phyloP scores from a whole-genome alignment of 1,140 invertebrate genomes.

The Brachionus asplanchnoidis region DNA sequence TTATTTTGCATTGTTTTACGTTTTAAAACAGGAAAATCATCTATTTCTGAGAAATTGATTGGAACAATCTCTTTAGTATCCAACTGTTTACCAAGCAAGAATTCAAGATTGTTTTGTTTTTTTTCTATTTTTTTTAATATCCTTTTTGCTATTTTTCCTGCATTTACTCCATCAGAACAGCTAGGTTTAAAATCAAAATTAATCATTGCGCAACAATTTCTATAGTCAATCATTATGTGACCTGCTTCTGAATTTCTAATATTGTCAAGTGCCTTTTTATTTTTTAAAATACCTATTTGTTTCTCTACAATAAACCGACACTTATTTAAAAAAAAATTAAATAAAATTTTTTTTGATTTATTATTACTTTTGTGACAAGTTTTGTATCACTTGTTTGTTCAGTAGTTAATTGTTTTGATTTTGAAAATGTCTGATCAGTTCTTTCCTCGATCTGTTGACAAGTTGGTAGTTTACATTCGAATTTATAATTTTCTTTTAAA shows the following conservation, averaged over 20 bases:
- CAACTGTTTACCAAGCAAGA: slow-evolving; percentile 1
- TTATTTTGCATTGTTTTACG: not conserved
- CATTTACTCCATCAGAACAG: slow-evolving; percentile 14
- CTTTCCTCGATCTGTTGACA: not conserved
- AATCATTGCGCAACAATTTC: not conserved
- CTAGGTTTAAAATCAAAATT: not conserved
- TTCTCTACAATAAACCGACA: slow-evolving; percentile 27
- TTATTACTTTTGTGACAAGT: not conserved
- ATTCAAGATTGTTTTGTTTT: not conserved
- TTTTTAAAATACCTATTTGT: not conserved
- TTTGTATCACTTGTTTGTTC: not conserved
- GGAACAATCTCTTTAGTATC: not conserved
- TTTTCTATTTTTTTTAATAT: not conserved
- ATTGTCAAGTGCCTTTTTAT: not conserved
- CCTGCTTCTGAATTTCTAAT: slow-evolving; percentile 1
- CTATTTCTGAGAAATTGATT: not conserved
- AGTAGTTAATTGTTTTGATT: not conserved
- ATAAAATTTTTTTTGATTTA: not conserved
- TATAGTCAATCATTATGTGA: slow-evolving; percentile 2
- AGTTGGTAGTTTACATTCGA: not conserved
- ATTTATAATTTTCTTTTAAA: not conserved
- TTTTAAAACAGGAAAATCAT: not conserved
- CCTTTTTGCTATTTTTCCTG: not conserved
- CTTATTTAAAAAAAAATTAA: not conserved
- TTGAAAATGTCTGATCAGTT: not conserved